Conservation (phyloP, 2,888 invertebrate genomes). For the Pycnomerus fuliginosus region DNA sequence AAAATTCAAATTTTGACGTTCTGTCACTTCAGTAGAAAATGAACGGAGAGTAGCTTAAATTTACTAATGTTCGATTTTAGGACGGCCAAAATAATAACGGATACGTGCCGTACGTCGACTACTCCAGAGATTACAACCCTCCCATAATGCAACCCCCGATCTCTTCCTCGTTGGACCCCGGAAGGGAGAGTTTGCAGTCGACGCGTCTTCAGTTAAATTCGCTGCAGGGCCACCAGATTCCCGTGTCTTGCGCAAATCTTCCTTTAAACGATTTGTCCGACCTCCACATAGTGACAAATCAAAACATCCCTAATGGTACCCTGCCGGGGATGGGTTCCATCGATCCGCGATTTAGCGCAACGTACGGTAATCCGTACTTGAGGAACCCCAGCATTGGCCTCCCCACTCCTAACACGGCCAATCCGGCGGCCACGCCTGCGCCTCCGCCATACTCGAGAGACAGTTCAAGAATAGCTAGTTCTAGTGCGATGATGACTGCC, state of each 20-base stretch:
- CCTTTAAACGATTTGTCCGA: conserved; percentile 49
- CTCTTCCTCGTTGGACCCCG: conserved; percentile 56
- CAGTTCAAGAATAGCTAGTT: conserved; percentile 44
- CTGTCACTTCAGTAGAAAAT: too few relatives aligned
- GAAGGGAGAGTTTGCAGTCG: conserved; percentile 50
- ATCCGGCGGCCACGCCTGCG: conserved; percentile 77
- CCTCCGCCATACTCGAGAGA: conserved; percentile 69
- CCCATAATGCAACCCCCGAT: conserved; percentile 65
- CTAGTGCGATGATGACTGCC: conserved; percentile 47
- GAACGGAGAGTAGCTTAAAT: background rate
- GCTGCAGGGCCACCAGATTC: conserved; percentile 46
- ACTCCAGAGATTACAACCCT: conserved; percentile 85
- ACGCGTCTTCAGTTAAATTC: conserved; percentile 52
- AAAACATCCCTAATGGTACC: conserved; percentile 47
- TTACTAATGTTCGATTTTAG: conserved; percentile 49
- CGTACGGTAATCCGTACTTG: conserved; percentile 83
- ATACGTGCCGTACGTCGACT: conserved; percentile 87
- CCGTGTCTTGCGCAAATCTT: conserved; percentile 41
- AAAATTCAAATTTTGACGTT: too few relatives aligned
- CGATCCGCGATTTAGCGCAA: conserved; percentile 85
- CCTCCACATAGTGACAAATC: conserved; percentile 42
- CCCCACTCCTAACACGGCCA: conserved; percentile 66
- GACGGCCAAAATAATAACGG: conserved; percentile 82
- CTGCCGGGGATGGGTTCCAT: conserved; percentile 53
- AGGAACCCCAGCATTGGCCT: conserved; percentile 64